phyloP scores from a whole-genome alignment of 2,888 invertebrate genomes.

The Caenorhabditis auriculariae region DNA sequence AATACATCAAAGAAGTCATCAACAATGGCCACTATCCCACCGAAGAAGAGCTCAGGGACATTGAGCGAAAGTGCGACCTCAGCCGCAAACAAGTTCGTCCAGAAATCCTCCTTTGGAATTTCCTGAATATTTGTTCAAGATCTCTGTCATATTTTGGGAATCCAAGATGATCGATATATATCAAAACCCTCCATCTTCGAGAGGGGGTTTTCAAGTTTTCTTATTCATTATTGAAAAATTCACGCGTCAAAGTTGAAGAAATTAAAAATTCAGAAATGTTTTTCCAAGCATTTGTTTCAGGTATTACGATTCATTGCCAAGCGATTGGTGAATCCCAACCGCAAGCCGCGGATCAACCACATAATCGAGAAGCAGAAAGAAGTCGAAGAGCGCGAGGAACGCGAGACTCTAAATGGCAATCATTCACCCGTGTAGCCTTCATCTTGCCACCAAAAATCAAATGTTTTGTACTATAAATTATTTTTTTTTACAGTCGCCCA shows the following conservation, averaged over 20 bases:
- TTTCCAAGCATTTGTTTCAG: no score
- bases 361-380: conserved; percentile 24
- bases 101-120: neutral
- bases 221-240: neutral
- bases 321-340: conserved; percentile 36
- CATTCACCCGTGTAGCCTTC: no score
- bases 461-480: no score
- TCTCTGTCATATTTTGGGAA: no score
- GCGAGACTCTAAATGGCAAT: no score
- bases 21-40: conserved; percentile 44
- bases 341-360: conserved; percentile 38
- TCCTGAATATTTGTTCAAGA: neutral
- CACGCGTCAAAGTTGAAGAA: no score
- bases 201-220: neutral
- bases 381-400: conserved; percentile 18
- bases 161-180: no score
- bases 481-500: no score
- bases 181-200: no score
- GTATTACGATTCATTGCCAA: conserved; percentile 44
- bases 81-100: conserved; percentile 34
- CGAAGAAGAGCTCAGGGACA: conserved; percentile 39
- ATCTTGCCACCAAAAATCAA: no score
- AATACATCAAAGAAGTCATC: conserved; percentile 44
- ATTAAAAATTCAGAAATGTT: no score
- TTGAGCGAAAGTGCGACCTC: conserved; percentile 40